Evolutionary conservation across 2,797 vertebrate species (phyloP), one percentile per base, ranked within the genome.

Genomic region (Alcedo quadribrachys): DNA sequence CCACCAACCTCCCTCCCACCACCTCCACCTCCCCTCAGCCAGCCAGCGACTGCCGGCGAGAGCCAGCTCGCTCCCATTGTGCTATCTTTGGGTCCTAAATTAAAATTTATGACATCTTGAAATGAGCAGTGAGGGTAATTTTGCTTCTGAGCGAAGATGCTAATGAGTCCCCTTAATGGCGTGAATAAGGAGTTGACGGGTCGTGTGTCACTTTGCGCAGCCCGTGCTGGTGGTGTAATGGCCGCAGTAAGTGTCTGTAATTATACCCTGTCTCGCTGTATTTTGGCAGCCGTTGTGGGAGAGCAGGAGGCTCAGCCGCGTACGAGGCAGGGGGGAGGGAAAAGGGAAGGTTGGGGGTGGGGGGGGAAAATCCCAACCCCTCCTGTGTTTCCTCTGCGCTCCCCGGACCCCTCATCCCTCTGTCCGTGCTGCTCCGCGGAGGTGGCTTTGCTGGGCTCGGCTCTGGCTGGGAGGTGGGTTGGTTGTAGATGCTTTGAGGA

Each of bases 91-190:
- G 98, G 98, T 97, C 98, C 98, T 99, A 99, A 99, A 99, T 99
- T 99, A 99, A 99, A 99, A 99, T 99, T 98, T 99, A 99, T 99
- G 99, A 99, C 99, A 99, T 99, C 99, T 99, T 98, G 99, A 99
- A 99, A 99, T 99, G 99, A 99, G 98, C 98, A 98, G 98, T 98
- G 98, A 99, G 99, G 98, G 99, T 98, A 99, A 99, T 99, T 99
- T 98, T 98, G 99, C 98, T 99, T 99, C 99, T 99, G 98, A 99
- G 99, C 98, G 98, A 98, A 99, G 99, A 99, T 99, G 99, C 98
- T 99, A 99, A 99, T 99, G 99, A 99, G 98, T 98, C 98, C 99
- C 99, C 99, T 99, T 99, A 99, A 99, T 99, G 99, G 98, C 98
- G 98, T 99, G 98, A 99, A 98, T 98, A 98, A 98, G 97, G 98